Evolutionary conservation across 2,888 invertebrate genomes (phyloP).

Genomic region (Lottia gigantea): DNA sequence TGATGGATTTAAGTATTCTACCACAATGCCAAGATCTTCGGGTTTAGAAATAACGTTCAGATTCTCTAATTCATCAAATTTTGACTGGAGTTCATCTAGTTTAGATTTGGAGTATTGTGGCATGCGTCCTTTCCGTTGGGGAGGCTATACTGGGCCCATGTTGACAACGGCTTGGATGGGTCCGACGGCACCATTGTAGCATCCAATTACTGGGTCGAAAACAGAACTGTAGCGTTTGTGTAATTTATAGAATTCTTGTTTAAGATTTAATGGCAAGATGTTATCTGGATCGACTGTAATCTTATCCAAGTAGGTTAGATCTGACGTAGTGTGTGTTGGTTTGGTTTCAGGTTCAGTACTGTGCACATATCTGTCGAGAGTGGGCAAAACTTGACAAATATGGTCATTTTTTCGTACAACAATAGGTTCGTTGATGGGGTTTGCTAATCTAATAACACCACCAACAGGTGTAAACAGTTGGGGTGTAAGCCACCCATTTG

Average conservation of each 20-base stretch:
- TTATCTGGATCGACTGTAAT: constrained; percentile 28
- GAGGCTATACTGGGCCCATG: constrained; percentile 41
- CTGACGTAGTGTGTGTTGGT: no score
- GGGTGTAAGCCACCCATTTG: neutral
- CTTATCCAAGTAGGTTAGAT: neutral
- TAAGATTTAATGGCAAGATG: constrained; percentile 7
- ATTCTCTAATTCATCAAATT: no score
- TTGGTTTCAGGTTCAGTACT: no score
- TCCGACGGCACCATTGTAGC: neutral
- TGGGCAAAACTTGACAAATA: constrained; percentile 16
- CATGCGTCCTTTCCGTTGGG: constrained; percentile 39
- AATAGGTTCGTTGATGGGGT: constrained; percentile 21
- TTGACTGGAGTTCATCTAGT: no score
- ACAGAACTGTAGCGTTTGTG: constrained; percentile 21
- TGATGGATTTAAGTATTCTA: constrained; percentile 37
- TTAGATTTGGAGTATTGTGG: no score
- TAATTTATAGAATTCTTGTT: constrained; percentile 18
- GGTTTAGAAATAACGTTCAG: no score
- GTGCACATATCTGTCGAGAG: neutral
- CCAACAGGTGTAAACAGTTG: constrained; percentile 20
- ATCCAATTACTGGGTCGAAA: constrained; percentile 25
- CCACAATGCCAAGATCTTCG: no score
- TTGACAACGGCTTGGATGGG: constrained; percentile 7
- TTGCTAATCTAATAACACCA: constrained; percentile 18
- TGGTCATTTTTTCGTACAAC: constrained; percentile 16